Evolutionary conservation across 2,113 vertebrate species (phyloP), one percentile per base, ranked within the genome.

Genomic region (Gavia stellata): DNA sequence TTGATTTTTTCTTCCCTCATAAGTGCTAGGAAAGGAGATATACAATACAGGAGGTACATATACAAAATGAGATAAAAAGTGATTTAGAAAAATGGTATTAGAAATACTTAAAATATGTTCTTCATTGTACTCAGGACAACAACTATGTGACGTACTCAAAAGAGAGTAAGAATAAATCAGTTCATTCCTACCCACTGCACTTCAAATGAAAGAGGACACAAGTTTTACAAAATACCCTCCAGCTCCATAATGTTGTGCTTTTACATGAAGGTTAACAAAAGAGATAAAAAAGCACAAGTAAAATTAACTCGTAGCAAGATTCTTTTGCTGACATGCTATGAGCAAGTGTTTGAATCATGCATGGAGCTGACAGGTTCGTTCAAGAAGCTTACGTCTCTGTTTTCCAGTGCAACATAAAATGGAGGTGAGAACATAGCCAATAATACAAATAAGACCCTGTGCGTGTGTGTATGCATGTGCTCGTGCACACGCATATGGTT

Each of bases 1-100:
- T 6, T 17, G 18, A 25, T 38, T 17, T 29, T 5, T 3, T 19
- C 17, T 12, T 10, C 4, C 9, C 2, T 17, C 9, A 2, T 28
- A 70, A 66, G 25, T 40, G 21, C 26, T 29, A 70, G 55, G 47
- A 81, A 87, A 79, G 16, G 29, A 40, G 6, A 25, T 5, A 17
- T 5, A n/a, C 3, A 79, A 26, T 29, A 62, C 6, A 61, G 26
- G 33, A 65, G 11, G 4, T 81, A 59, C 19, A 42, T 6, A 50
- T 17, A 66, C 3, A 55, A 72, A 58, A 53, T 15, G 4, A 63
- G 21, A 45, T 31, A 44, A 52, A 72, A 67, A 34, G 4, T 53
- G 4, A 29, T 71, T 87, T 81, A 59, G 16, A 75, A 77, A 17
- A 74, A 86, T 11, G 14, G 3, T 29, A 29, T 25, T 55, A 71